These are phyloP conservation scores for Tipula helvola DNA, from an alignment of 2,888 invertebrate genomes.

Conservation along the genomic window DNA sequence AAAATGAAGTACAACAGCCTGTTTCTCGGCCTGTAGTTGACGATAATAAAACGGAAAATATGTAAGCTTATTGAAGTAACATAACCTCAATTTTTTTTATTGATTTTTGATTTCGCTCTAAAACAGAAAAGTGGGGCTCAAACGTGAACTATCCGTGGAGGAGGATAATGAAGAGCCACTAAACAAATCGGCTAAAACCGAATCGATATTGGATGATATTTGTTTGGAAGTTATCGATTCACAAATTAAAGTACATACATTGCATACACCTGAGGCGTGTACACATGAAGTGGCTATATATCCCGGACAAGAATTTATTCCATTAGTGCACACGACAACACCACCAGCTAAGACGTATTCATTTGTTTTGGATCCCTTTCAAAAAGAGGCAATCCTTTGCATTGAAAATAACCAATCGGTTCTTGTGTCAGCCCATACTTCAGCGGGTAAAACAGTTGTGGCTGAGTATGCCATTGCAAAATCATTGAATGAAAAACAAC, in stretches of 20 bases:
- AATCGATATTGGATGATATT: conserved; percentile 30
- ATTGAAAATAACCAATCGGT: conserved; percentile 98
- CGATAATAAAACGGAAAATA: conserved; percentile 7
- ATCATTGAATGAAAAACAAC: conserved; percentile 84
- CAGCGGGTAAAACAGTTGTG: conserved; percentile 98
- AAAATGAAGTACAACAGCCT: conserved; percentile 20
- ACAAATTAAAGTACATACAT: conserved; percentile 73
- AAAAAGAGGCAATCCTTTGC: conserved; percentile 91
- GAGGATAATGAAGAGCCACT: conserved; percentile 16
- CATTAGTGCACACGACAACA: conserved; percentile 40
- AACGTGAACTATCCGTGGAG: background rate
- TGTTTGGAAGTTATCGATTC: conserved; percentile 65
- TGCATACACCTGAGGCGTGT: conserved; percentile 86
- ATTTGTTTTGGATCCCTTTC: conserved; percentile 94
- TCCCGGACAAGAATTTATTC: conserved; percentile 67
- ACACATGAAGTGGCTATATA: conserved; percentile 95
- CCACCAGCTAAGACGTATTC: conserved; percentile 86
- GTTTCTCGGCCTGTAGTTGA: conserved; percentile 17
- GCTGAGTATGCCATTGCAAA: conserved; percentile 93
- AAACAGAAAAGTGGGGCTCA: background rate
- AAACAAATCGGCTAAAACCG: conserved; percentile 22
- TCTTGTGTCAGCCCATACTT: conserved; percentile 97
- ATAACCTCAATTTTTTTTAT: conserved; percentile 12
- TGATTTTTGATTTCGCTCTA: background rate
- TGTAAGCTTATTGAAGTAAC: background rate